Evolutionary conservation across 2,888 invertebrate genomes (phyloP).

Genomic region (Chydorus sphaericus): DNA sequence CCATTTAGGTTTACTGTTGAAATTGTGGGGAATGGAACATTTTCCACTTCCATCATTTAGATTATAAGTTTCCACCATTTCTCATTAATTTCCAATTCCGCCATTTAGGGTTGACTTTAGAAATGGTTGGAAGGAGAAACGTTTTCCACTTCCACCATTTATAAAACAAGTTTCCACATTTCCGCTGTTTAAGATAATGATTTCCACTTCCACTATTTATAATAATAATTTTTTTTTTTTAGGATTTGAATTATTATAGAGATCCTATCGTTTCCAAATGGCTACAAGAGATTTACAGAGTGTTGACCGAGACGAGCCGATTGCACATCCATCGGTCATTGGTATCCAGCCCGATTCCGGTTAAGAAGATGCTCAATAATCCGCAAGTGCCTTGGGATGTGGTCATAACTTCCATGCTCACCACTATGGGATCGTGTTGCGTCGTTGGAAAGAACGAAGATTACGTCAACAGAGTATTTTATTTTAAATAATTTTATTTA

Average conservation of each 20-base stretch:
- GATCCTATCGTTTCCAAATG: neutral
- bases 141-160: no score
- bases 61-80: no score
- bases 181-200: no score
- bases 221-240: neutral
- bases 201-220: neutral
- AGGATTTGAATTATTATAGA: neutral
- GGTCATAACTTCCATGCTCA: neutral
- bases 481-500: neutral
- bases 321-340: neutral
- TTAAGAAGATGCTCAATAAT: neutral
- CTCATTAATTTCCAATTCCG: no score
- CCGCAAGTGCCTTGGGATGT: constrained; percentile 1
- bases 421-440: neutral
- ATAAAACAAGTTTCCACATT: no score
- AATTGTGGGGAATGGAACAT: no score
- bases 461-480: neutral
- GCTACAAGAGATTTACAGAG: neutral
- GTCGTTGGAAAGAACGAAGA: constrained; percentile 2
- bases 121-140: no score
- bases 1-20: no score
- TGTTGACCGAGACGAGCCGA: neutral
- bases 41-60: no score
- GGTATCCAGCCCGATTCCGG: neutral
- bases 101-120: no score